Percentiles rank a stretch among this genome's conserved stretches.
Evolutionary conservation across 2,888 invertebrate species (phyloP).

Genomic region (Lymantria dispar): DNA sequence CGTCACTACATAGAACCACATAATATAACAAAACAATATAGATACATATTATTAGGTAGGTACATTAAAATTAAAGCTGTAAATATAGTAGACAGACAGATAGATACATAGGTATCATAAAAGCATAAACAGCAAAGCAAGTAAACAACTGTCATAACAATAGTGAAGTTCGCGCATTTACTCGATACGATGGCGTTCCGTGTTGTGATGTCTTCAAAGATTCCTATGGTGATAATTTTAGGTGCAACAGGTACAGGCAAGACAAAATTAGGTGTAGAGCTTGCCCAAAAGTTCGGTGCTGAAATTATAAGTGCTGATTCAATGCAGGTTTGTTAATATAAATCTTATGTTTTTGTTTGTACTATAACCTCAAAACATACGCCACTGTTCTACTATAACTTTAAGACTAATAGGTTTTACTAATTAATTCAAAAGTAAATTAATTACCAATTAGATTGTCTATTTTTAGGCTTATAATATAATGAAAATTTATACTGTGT

Average conservation of each 20-base stretch:
- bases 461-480: too few species aligned
- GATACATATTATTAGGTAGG: too few species aligned
- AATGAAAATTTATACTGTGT: too few species aligned
- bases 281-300: constrained; percentile 92
- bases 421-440: too few species aligned
- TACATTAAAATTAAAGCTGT: too few species aligned
- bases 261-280: constrained; percentile 95
- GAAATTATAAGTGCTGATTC: constrained; percentile 99
- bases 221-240: constrained; percentile 93
- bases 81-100: too few species aligned
- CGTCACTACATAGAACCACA: too few species aligned
- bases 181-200: constrained; percentile 64
- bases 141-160: constrained; percentile 46
- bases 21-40: too few species aligned
- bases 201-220: constrained; percentile 59
- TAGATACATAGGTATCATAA: too few species aligned
- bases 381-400: constrained; percentile 2
- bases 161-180: constrained; percentile 68
- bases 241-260: constrained; percentile 99
- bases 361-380: constrained; percentile 55
- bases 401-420: too few species aligned
- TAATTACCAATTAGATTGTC: too few species aligned
- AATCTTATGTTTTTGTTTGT: constrained; percentile 2
- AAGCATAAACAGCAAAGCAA: too few species aligned
- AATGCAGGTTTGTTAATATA: constrained; percentile 91